These are phyloP conservation scores for Solea senegalensis DNA, from an alignment of 2,113 vertebrate genomes.

Conservation along the genomic window DNA sequence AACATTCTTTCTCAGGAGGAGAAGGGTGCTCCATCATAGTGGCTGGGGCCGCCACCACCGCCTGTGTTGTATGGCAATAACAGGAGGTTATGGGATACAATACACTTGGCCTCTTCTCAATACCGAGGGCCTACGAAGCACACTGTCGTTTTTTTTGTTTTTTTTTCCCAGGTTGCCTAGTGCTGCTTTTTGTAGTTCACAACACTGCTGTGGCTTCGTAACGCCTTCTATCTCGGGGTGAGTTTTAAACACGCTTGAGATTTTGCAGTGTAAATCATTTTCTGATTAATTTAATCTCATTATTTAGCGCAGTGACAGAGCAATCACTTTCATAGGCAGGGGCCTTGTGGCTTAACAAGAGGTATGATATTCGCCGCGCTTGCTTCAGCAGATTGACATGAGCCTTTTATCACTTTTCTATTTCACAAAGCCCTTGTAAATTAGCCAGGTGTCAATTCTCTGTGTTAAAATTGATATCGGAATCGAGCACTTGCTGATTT, in stretches of 20 bases:
- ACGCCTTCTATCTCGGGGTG: conserved; percentile 37
- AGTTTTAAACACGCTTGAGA: conserved; percentile 45
- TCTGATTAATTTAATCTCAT: conserved; percentile 1
- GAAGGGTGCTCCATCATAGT: conserved; percentile 90
- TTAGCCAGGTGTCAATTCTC: conserved; percentile 76
- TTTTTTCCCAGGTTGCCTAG: conserved; percentile 15
- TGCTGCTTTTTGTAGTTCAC: conserved; percentile 43
- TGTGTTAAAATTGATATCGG: conserved; percentile 81
- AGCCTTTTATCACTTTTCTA: conserved; percentile 39
- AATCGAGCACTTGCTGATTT: conserved; percentile 77
- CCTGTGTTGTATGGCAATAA: conserved; percentile 79
- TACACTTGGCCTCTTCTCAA: conserved; percentile 72
- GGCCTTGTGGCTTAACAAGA: conserved; percentile 13
- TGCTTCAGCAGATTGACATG: conserved; percentile 15
- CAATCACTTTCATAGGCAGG: conserved; percentile 3
- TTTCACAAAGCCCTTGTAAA: conserved; percentile 72
- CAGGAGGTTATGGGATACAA: conserved; percentile 77
- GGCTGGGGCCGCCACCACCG: conserved; percentile 72
- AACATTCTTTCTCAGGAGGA: conserved; percentile 90
- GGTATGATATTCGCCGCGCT: conserved; percentile 6
- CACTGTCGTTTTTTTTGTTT: conserved; percentile 28
- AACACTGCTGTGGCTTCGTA: conserved; percentile 42
- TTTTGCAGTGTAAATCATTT: conserved; percentile 3
- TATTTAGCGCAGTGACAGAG: background rate
- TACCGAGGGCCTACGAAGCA: conserved; percentile 58